These are phyloP conservation scores for Takifugu bimaculatus DNA, from an alignment of 2,113 vertebrate genomes.

Conservation along the genomic window DNA sequence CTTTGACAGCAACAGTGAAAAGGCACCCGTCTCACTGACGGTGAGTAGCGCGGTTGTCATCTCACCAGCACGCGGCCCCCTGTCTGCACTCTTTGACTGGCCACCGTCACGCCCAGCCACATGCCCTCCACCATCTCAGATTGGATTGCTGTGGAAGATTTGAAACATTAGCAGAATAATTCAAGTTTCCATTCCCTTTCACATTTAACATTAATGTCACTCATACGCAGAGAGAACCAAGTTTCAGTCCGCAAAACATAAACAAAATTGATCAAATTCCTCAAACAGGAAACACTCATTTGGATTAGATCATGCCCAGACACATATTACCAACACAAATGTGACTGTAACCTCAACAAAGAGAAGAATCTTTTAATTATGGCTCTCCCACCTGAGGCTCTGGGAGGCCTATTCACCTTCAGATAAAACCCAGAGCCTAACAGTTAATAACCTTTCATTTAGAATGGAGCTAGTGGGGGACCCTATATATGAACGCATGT, in stretches of 20 bases:
- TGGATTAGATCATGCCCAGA: conserved; percentile 31
- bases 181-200: too few relatives aligned
- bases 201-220: too few relatives aligned
- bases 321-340: conserved; percentile 48
- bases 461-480: conserved; percentile 2
- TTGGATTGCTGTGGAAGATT: conserved; percentile 65
- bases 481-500: background rate
- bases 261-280: background rate
- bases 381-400: conserved; percentile 13
- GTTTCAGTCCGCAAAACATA: background rate
- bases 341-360: conserved; percentile 13
- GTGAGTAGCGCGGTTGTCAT: conserved; percentile 8
- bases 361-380: conserved; percentile 40
- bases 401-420: conserved; percentile 7
- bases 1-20: background rate
- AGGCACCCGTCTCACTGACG: conserved; percentile 5
- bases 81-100: conserved; percentile 77
- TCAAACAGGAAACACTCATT: conserved; percentile 15
- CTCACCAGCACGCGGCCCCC: conserved; percentile 85
- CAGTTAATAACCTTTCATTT: conserved; percentile 46
- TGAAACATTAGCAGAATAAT: background rate
- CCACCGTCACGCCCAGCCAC: conserved; percentile 94
- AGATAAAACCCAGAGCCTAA: conserved; percentile 12
- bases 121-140: conserved; percentile 87
- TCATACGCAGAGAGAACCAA: too few relatives aligned